Base-by-base conservation (phyloP, 2,888 invertebrate species). In the Cephus pulcher region DNA sequence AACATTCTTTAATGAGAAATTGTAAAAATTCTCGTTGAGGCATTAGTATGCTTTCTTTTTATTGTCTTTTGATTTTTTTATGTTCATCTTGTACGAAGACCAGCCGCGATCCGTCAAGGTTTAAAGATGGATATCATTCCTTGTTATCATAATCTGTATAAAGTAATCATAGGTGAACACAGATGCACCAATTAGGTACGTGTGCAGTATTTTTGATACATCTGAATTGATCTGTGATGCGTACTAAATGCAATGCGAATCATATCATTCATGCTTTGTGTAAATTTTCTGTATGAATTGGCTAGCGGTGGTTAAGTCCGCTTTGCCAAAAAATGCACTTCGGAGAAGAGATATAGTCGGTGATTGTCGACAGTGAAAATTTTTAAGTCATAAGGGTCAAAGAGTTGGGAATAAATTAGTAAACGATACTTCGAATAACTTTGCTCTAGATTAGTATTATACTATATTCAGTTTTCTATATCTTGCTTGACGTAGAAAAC, bases 121-220 rank as follows among this genome's bases (percentile, higher is more conserved):
- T 56, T 71, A 71, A 71, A 71, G 71, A 71, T 71, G 1, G 30
- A 23, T 71, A 71, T 71, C 34, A 34, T 34, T 33, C 30, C 71
- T 71, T 32, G 71, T 33, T 71, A 71, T 71, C 71, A 34, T 56
- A 71, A 71, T 33, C 12, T 71, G 71, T 71, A 71, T 79, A 75
- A 80, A 78, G 80, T 82, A 80, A 80, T 75, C 71, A 78, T 80
- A 79, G 79, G 70, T 76, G 77, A 80, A 82, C 80, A 79, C 79
- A 81, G 78, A 81, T 82, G 80, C 83, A 83, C 82, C 80, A 78
- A 79, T 82, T 80, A 80, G 76, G 79, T 76, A 82, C 81, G 37
- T 68, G 80, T 82, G 84, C 82, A 79, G 82, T 88, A 86, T 86
- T 86, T 87, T 86, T 88, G 85, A 88, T 88, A 86, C 86, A 82